Conservation (phyloP, 2,797 vertebrate species). For the Pantherophis alleghaniensis region DNA sequence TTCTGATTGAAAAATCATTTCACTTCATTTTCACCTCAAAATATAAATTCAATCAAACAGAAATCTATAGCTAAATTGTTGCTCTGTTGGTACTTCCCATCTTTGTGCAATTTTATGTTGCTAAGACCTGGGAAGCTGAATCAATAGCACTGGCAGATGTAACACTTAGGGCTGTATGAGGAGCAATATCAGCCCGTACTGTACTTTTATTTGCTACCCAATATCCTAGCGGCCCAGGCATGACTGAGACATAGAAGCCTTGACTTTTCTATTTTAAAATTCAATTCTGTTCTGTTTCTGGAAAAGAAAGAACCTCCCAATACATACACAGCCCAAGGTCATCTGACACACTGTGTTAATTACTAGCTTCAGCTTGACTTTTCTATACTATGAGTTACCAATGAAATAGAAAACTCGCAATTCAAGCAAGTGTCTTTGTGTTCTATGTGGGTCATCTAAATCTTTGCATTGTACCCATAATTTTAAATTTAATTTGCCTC, state of each 20-base stretch:
- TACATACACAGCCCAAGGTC: neutral
- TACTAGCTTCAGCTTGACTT: neutral
- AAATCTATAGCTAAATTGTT: neutral
- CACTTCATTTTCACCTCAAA: neutral
- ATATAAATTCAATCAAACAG: neutral
- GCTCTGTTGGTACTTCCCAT: neutral
- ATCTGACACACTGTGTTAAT: neutral
- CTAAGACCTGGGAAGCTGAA: neutral
- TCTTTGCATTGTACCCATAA: neutral
- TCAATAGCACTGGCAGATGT: neutral
- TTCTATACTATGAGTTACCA: neutral
- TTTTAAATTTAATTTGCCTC: neutral
- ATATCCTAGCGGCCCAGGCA: neutral
- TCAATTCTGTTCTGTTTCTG: neutral
- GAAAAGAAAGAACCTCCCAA: neutral
- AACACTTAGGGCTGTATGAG: neutral
- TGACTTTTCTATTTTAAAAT: neutral
- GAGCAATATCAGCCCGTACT: neutral
- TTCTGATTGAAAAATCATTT: neutral
- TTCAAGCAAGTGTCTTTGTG: neutral
- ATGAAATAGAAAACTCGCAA: neutral
- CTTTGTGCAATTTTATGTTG: neutral
- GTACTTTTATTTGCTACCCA: neutral
- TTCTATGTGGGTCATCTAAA: neutral
- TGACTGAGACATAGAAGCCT: neutral